Percentiles rank a stretch among this genome's conserved stretches.
phyloP scores from a whole-genome alignment of 2,113 vertebrate genomes.

The Hemicordylus capensis region DNA sequence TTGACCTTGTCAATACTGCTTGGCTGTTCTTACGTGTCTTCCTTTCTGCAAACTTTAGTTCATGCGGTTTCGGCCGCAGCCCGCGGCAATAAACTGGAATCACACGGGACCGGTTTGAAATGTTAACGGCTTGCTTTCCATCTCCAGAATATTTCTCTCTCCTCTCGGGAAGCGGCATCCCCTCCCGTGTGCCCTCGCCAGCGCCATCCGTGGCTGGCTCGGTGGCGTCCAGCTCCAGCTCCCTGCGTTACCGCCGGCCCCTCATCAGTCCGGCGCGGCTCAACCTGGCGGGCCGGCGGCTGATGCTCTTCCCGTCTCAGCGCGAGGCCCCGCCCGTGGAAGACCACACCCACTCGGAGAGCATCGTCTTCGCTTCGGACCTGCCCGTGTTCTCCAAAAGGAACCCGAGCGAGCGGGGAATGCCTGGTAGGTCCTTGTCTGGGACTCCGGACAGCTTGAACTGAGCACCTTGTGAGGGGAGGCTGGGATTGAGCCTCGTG shows the following conservation, averaged over 20 bases:
- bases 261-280: conserved; percentile 96
- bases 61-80: no score
- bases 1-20: no score
- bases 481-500: not conserved
- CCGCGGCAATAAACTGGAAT: no score
- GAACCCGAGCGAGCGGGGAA: conserved; percentile 22
- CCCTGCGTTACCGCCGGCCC: conserved; percentile 85
- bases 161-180: conserved; percentile 79
- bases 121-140: no score
- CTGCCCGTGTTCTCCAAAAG: conserved; percentile 25
- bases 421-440: conserved; percentile 40
- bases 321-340: conserved; percentile 61
- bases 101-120: no score
- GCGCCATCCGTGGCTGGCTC: conserved; percentile 88
- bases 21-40: no score
- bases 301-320: conserved; percentile 81
- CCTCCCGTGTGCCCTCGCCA: conserved; percentile 87
- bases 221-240: conserved; percentile 86
- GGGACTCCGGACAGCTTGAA: not conserved
- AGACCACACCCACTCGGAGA: conserved; percentile 68
- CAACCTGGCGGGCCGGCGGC: conserved; percentile 87
- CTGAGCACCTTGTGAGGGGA: not conserved
- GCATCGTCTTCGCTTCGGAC: conserved; percentile 69
- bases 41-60: no score
- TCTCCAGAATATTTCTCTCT: conserved; percentile 88